A percentile compares a stretch with the other conserved stretches of the same genome.
phyloP scores from a whole-genome alignment of 2,888 invertebrate species.

The Sericinus montela region DNA sequence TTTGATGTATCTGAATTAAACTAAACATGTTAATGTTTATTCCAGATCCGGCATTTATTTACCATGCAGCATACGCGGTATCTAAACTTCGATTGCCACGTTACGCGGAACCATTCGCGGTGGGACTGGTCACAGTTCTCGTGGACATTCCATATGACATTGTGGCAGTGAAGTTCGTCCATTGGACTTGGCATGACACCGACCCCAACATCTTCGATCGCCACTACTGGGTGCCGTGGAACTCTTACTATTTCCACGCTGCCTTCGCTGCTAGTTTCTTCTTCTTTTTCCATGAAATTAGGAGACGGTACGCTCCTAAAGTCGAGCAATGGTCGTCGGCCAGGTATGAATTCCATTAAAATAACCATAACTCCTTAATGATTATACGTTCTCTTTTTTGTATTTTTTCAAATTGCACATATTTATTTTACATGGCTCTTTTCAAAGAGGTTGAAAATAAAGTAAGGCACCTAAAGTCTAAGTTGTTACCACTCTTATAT shows the following conservation, averaged over 20 bases:
- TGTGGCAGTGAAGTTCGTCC: constrained; percentile 86
- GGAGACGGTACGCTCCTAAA: constrained; percentile 71
- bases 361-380: no score
- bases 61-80: constrained; percentile 79
- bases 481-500: no score
- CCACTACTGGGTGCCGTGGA: constrained; percentile 91
- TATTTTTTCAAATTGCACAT: no score
- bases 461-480: no score
- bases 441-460: no score
- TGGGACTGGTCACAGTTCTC: constrained; percentile 84
- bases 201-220: constrained; percentile 85
- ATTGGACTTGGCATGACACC: constrained; percentile 92
- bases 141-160: constrained; percentile 90
- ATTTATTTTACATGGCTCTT: no score
- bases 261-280: constrained; percentile 86
- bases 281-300: constrained; percentile 81
- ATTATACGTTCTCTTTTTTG: no score
- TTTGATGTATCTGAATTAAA: no score
- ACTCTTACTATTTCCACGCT: constrained; percentile 90
- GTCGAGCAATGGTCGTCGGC: constrained; percentile 80
- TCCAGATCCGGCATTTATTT: constrained; percentile 81
- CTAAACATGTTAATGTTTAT: constrained; percentile 8
- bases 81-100: constrained; percentile 75
- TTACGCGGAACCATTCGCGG: constrained; percentile 82
- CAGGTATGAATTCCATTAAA: no score